Conservation (phyloP, 2,888 invertebrate genomes). For the Patella caerulea region DNA sequence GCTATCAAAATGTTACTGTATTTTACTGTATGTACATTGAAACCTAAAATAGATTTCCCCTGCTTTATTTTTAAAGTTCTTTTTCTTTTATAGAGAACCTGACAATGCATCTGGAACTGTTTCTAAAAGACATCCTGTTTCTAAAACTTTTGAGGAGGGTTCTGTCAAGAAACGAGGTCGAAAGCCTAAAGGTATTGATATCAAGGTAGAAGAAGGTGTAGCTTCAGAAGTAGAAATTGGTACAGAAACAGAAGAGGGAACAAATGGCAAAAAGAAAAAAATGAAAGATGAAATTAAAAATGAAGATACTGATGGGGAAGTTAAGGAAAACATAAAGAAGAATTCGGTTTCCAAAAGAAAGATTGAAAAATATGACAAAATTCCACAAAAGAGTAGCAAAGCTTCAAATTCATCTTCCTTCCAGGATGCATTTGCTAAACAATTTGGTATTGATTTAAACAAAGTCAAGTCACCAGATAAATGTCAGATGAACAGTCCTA, state of each 20-base stretch:
- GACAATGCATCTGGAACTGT: constrained; percentile 48
- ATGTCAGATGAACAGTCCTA: constrained; percentile 3
- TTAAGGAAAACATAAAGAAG: constrained; percentile 17
- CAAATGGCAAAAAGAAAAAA: constrained; percentile 30
- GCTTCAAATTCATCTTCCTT: constrained; percentile 32
- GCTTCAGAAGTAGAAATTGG: not conserved
- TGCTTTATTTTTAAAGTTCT: not conserved
- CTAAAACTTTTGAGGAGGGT: constrained; percentile 27
- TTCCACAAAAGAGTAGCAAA: constrained; percentile 17
- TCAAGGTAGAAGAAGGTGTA: constrained; percentile 2
- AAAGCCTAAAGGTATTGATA: not conserved
- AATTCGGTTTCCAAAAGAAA: constrained; percentile 23
- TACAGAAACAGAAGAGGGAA: constrained; percentile 16
- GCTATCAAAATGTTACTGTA: too few relatives aligned
- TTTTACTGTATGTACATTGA: too few relatives aligned
- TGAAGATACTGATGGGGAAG: constrained; percentile 25
- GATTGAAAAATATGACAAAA: constrained; percentile 10
- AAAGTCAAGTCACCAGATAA: not conserved
- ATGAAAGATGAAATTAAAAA: constrained; percentile 20
- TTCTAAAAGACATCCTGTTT: constrained; percentile 58
- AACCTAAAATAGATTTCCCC: too few relatives aligned
- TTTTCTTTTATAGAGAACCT: constrained; percentile 32
- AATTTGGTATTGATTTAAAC: constrained; percentile 15
- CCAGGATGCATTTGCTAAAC: constrained; percentile 40
- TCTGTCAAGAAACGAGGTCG: not conserved